Base-by-base conservation (phyloP, 2,888 invertebrate species). In the Oscheius myriophilus region DNA sequence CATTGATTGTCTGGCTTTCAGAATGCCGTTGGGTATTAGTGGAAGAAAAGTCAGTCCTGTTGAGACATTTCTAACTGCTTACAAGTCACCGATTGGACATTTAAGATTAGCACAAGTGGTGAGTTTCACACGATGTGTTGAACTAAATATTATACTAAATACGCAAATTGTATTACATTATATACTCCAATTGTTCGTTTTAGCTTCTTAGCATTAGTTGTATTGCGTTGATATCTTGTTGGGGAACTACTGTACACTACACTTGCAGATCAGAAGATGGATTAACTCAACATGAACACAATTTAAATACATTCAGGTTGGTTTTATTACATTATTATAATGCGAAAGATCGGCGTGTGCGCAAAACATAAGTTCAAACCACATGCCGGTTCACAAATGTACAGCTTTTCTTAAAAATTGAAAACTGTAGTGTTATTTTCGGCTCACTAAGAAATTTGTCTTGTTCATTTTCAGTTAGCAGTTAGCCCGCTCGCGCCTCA, bases 181-280 rank as follows among this genome's bases (percentile, higher is more conserved):
- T n/a, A n/a, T n/a, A n/a, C n/a, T n/a, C n/a, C 3, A 46, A 25
- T 62, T 41, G 41, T 12, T 16, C 11, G 14, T 23, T 63, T 53
- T 12, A 64, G 64, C 9, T 55, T 42, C 42, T 64, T 14, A 45
- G 54, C 25, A 21, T 39, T 18, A 25, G 54, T 14, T 64, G 64
- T 53, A 42, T 64, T 23, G 54, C 46, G 2, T 26, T 64, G 25
- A 45, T 65, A 2, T 65, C 65, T 14, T 46, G 55, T 25, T 65
- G 65, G 65, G 65, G 65, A 33, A 49, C 55, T 4, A 57, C 54
- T 23, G 45, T 65, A 11, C 41, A 53, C 16, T 65, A 65, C 55
- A 43, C 45, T 9, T 65, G 65, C 39, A 43, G 55, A 25, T 42
- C 65, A 12, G 21, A 9, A 39, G 42, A 63, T 23, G 42, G 42